These are phyloP conservation scores for Siniperca scherzeri DNA, from an alignment of 2,797 vertebrate species.

Conservation along the genomic window DNA sequence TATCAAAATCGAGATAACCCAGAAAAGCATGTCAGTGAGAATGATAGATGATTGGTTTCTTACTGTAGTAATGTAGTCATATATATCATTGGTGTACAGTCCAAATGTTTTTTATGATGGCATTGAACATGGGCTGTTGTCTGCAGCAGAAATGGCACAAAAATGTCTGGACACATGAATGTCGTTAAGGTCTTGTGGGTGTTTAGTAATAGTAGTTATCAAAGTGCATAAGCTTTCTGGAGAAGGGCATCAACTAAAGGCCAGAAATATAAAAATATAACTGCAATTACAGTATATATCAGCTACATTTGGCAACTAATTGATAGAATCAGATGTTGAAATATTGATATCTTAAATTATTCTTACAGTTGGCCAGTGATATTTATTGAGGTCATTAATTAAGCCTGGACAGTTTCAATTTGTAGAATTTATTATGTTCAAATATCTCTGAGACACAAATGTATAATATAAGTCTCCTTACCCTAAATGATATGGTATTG, in stretches of 20 bases:
- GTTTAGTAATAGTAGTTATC: not conserved
- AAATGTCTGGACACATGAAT: not conserved
- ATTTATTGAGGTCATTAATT: not conserved
- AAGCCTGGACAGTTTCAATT: not conserved
- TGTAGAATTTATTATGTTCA: not conserved
- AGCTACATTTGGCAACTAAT: not conserved
- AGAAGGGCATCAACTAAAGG: not conserved
- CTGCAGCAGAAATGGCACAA: slow-evolving; percentile 22
- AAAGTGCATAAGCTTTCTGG: not conserved
- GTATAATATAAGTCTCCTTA: not conserved
- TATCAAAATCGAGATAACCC: not conserved
- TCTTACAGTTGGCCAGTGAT: not conserved
- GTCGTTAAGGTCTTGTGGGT: not conserved
- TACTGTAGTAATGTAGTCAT: not conserved
- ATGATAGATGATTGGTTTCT: not conserved
- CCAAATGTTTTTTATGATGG: not conserved
- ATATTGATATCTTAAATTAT: not conserved
- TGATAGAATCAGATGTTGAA: not conserved
- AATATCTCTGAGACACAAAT: not conserved
- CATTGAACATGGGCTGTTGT: not conserved
- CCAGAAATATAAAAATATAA: not conserved
- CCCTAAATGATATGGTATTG: not conserved
- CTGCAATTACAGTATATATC: not conserved
- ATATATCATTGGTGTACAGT: not conserved
- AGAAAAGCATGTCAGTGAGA: not conserved